These are phyloP conservation scores for Ostrea denselamellosa DNA, from an alignment of 1,140 invertebrate genomes.

Conservation along the genomic window DNA sequence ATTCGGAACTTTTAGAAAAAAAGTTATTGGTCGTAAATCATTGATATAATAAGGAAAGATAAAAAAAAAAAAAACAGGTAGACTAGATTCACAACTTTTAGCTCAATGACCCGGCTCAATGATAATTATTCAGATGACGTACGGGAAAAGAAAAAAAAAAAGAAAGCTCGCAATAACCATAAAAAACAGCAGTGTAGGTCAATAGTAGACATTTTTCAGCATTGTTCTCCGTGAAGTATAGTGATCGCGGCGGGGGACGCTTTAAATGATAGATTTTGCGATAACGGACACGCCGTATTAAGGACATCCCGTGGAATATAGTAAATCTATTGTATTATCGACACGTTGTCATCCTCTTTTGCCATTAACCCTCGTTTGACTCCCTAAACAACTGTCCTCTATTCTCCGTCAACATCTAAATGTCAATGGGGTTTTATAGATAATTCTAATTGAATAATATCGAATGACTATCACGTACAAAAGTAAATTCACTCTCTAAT, in stretches of 20 bases:
- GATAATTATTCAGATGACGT: slow-evolving; percentile 17
- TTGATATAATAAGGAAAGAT: neutral
- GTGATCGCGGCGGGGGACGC: slow-evolving; percentile 17
- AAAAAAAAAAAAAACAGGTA: neutral
- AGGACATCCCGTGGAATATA: neutral
- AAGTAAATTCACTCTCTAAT: slow-evolving; percentile 19
- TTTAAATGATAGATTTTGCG: slow-evolving; percentile 19
- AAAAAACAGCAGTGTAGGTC: neutral
- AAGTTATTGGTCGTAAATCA: neutral
- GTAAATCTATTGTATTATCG: neutral
- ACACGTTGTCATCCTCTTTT: neutral
- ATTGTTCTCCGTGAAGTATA: slow-evolving; percentile 10
- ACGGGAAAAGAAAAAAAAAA: neutral
- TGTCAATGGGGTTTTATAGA: slow-evolving; percentile 23
- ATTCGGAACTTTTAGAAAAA: neutral
- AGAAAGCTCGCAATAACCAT: neutral
- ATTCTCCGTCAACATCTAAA: slow-evolving; percentile 15
- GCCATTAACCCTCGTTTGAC: neutral
- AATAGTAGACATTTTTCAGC: neutral
- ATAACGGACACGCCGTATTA: neutral
- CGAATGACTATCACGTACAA: slow-evolving; percentile 24
- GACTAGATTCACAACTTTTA: neutral
- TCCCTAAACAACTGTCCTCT: neutral
- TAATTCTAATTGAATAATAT: slow-evolving; percentile 34
- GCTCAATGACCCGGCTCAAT: neutral